Base-by-base conservation (phyloP, 2,888 invertebrate genomes). In the Campoplex nolae region DNA sequence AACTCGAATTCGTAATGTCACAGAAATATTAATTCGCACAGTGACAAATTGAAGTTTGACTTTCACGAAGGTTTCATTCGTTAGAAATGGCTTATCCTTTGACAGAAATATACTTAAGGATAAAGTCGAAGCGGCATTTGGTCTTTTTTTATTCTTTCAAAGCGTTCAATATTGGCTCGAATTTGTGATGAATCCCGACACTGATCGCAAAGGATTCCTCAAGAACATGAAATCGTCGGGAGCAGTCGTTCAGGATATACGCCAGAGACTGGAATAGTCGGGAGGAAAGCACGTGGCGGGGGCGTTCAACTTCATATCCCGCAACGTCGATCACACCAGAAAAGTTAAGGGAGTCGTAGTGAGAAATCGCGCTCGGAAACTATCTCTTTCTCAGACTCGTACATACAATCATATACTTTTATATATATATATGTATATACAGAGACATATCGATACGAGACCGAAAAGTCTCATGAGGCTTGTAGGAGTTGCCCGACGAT, bases 271-370 rank as follows among this genome's bases (percentile, higher is more conserved):
- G 11, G 45, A 28, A 32, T 51, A 67, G 65, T 23, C n/a, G 9
- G 45, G 65, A 42, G 38, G 13, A 75, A 73, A 28, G 9, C 35
- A 38, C 42, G 70, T 35, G 71, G 54, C 79, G 74, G 70, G 23
- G 71, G 54, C 79, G 74, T 81, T 87, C 56, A 73, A 79, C 76
- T 86, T 65, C 84, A 88, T 89, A 80, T 71, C 70, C 45, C 62
- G 71, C 51, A 48, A 83, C 83, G 86, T 88, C 88, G 83, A 88
- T 88, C 88, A 84, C 74, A 45, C 73, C 8, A 71, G 62, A 79
- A 62, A 62, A 56, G 71, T 76, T 67, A 70, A 78, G 78, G 75
- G 51, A 68, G 42, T 62, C 67, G 81, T 23, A 23, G 23, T 77
- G 86, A 82, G 67, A 79, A 88, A 86, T 88, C 82, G 74, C 79